A percentile compares a stretch with the other conserved stretches of the same genome.
Evolutionary conservation across 2,113 vertebrate species (phyloP).

Genomic region (Cyanoliseus patagonus): DNA sequence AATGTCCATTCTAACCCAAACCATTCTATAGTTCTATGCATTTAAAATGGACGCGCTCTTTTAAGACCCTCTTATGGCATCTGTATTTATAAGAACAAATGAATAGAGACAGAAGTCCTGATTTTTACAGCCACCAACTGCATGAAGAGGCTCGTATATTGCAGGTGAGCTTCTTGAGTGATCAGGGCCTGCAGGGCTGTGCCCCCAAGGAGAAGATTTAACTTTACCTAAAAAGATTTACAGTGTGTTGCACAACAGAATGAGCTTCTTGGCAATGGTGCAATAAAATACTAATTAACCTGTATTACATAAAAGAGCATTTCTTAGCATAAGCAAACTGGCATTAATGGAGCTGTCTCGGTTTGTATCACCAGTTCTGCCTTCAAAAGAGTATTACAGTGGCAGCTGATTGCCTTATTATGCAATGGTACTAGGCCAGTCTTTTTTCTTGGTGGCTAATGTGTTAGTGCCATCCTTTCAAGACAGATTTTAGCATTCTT

Average conservation of each 20-base stretch:
- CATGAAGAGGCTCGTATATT: not conserved
- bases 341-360: not conserved
- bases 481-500: not conserved
- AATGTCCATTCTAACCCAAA: not conserved
- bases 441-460: not conserved
- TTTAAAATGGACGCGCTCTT: not conserved
- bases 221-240: not conserved
- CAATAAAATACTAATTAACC: not conserved
- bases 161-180: not conserved
- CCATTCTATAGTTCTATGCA: not conserved
- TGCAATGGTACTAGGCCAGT: not conserved
- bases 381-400: not conserved
- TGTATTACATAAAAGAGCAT: not conserved
- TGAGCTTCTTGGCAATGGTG: not conserved
- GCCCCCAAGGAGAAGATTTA: not conserved
- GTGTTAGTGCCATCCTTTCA: not conserved
- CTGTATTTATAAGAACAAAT: not conserved
- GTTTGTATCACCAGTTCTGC: not conserved
- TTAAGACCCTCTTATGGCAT: not conserved
- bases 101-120: not conserved
- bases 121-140: not conserved
- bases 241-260: not conserved
- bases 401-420: not conserved
- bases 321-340: constrained; percentile 2
- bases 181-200: not conserved